Evolutionary conservation across 2,797 vertebrate species (phyloP), one percentile per base, ranked within the genome.

Genomic region (Smutsia gigantea): DNA sequence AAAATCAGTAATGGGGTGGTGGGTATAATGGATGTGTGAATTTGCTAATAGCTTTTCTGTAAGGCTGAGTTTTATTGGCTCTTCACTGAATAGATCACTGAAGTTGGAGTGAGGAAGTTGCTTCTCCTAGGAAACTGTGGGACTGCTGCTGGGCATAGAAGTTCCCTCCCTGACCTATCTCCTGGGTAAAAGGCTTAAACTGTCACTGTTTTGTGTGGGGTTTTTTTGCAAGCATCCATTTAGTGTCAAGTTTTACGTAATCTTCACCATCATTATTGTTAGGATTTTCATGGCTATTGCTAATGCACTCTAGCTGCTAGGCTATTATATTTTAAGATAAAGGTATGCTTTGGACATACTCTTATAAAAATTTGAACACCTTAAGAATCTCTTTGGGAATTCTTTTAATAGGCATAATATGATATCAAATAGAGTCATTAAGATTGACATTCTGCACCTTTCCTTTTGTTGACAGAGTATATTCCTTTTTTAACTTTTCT

Each of bases 11-110:
- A 34, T 75, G 79, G 79, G 31, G 39, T 59, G 51, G 39, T 46
- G 49, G 39, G 64, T 75, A 66, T 63, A 82, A 61, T 86, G 74
- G 34, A 79, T 83, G 29, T 92, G 64, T 64, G 61, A 78, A 63
- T 74, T 93, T 74, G 59, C 72, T 85, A 34, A 64, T 86, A 11
- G 42, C 46, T 27, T 39, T 89, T 69, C 57, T 94, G 77, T 59
- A 59, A 49, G 57, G 39, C n/a, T 31, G 46, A 88, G 57, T 77
- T 91, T 68, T 91, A 87, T 75, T 82, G 79, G 29, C 66, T 95
- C 88, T 89, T 85, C 23, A 17, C 0, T 42, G 69, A 86, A 46
- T 57, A 87, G 51, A 57, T 78, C 61, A 82, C 81, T 34, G 46
- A 57, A 69, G 49, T 66, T 85, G 39, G 46, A 90, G 53, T 14